These are phyloP conservation scores for Sebastes glaucus DNA, from an alignment of 2,797 vertebrate species.

Conservation along the genomic window DNA sequence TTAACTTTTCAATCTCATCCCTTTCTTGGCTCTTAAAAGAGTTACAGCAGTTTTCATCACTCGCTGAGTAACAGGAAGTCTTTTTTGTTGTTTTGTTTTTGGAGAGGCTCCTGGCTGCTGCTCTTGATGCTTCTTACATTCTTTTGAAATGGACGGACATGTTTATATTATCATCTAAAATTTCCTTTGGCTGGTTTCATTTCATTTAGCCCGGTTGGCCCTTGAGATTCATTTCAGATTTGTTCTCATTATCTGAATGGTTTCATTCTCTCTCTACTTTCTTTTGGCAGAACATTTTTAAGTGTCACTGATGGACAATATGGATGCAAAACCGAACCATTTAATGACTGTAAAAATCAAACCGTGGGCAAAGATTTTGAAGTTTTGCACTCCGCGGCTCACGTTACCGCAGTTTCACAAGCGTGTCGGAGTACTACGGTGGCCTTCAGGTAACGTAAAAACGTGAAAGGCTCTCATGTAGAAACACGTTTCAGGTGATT, in stretches of 20 bases:
- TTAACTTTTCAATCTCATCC: not conserved
- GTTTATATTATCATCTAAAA: slow-evolving; percentile 25
- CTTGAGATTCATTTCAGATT: not conserved
- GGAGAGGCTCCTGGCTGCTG: not conserved
- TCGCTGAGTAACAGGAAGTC: not conserved
- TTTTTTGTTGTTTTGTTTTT: not conserved
- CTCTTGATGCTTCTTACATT: not conserved
- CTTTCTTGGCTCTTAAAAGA: not conserved
- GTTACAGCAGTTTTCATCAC: slow-evolving; percentile 15
- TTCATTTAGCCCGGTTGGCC: not conserved
- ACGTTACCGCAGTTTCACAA: not conserved
- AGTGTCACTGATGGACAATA: not conserved
- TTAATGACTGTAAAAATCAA: no score
- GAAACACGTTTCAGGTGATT: not conserved
- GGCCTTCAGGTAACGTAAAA: not conserved
- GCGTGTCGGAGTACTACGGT: not conserved
- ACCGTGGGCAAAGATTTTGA: no score
- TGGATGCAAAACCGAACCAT: not conserved
- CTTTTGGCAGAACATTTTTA: not conserved
- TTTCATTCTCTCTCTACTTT: not conserved
- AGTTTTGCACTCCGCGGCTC: not conserved
- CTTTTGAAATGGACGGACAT: not conserved
- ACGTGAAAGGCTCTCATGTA: not conserved
- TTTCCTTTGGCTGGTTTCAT: not conserved
- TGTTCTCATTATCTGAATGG: not conserved